These are phyloP conservation scores for Heliconius ismenius DNA, from an alignment of 2,888 invertebrate genomes.

Conservation along the genomic window DNA sequence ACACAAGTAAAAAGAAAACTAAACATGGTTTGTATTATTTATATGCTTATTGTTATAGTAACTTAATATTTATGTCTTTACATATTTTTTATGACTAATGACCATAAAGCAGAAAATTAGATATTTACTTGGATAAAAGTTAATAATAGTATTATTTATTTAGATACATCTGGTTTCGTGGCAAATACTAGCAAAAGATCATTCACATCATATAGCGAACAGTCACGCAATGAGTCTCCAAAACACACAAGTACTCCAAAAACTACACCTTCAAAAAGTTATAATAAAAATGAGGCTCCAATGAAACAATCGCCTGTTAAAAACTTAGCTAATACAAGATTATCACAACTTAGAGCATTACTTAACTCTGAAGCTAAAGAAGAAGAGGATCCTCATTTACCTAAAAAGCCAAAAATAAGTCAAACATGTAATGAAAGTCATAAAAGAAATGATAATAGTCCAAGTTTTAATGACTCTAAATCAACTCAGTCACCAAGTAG, in stretches of 20 bases:
- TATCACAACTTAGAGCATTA: constrained; percentile 59
- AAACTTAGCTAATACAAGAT: constrained; percentile 63
- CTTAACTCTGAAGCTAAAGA: constrained; percentile 56
- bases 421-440: constrained; percentile 54
- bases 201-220: constrained; percentile 32
- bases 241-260: constrained; percentile 38
- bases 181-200: constrained; percentile 30
- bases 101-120: background rate
- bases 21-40: constrained; percentile 56
- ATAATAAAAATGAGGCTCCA: constrained; percentile 42
- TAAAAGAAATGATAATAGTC: constrained; percentile 55
- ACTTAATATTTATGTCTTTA: background rate
- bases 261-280: constrained; percentile 38
- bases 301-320: constrained; percentile 50
- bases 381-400: constrained; percentile 41
- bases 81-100: background rate
- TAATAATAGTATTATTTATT: constrained; percentile 19
- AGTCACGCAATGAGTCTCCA: constrained; percentile 29
- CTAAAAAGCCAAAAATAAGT: constrained; percentile 47
- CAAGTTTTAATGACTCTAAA: constrained; percentile 57
- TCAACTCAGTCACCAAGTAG: constrained; percentile 63
- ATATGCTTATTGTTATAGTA: background rate
- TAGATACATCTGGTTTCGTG: constrained; percentile 49
- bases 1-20: constrained; percentile 52
- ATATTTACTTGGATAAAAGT: background rate